These are phyloP conservation scores for Phoeniculus purpureus DNA, from an alignment of 2,797 vertebrate species.

Conservation along the genomic window DNA sequence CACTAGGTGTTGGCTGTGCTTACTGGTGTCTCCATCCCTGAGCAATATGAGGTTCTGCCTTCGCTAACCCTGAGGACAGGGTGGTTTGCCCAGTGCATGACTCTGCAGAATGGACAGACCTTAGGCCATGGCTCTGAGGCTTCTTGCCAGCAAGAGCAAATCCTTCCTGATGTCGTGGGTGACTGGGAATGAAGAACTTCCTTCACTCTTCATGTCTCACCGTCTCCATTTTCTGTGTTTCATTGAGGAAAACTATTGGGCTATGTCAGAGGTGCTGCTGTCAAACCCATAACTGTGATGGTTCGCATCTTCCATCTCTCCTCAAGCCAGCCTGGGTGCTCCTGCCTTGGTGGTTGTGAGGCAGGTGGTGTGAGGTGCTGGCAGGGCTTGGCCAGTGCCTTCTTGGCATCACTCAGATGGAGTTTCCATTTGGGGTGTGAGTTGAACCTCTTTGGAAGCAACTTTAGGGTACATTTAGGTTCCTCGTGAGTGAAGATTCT, in stretches of 20 bases:
- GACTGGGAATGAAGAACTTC: not conserved
- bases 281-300: not conserved
- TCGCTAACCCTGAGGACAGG: rapidly evolving
- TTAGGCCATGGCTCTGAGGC: not conserved
- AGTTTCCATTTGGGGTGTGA: not conserved
- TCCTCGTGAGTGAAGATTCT: not conserved
- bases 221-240: not conserved
- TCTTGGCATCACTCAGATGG: not conserved
- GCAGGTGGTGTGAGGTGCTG: not conserved
- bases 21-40: not conserved
- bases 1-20: not conserved
- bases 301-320: not conserved
- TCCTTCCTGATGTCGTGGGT: not conserved
- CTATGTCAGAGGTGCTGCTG: not conserved
- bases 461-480: not conserved
- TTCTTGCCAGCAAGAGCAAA: not conserved
- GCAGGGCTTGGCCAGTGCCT: not conserved
- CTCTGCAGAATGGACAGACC: not conserved
- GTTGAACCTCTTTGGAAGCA: not conserved
- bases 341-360: not conserved
- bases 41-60: not conserved
- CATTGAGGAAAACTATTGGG: not conserved
- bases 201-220: not conserved
- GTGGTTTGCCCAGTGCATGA: rapidly evolving
- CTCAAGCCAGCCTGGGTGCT: not conserved